A percentile compares a stretch with the other conserved stretches of the same genome.
These are phyloP conservation scores for Lagorchestes hirsutus DNA, from an alignment of 2,797 vertebrate genomes.

Conservation along the genomic window DNA sequence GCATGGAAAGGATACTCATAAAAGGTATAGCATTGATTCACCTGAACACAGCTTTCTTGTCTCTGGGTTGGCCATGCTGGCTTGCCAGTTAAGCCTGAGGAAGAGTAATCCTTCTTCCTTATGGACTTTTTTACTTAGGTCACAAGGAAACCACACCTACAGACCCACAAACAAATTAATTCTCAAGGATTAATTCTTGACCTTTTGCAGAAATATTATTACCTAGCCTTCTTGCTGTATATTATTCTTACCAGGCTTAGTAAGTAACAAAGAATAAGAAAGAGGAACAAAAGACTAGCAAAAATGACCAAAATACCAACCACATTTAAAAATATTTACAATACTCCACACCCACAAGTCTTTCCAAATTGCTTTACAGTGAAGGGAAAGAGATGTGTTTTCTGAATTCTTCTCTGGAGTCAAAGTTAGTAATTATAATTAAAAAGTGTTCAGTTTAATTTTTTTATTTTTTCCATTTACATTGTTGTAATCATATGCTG, in stretches of 20 bases:
- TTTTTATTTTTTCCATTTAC: not conserved
- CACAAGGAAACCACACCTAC: not conserved
- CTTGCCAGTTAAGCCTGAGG: not conserved
- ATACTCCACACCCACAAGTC: not conserved
- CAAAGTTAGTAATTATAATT: not conserved
- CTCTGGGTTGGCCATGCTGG: not conserved
- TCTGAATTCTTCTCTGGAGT: not conserved
- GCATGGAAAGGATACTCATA: not conserved
- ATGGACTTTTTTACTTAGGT: not conserved
- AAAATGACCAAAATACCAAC: not conserved
- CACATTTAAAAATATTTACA: not conserved
- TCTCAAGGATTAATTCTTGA: not conserved
- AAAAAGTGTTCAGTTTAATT: not conserved
- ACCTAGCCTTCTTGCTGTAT: not conserved
- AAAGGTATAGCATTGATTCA: not conserved
- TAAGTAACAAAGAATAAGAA: not conserved
- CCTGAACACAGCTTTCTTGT: not conserved
- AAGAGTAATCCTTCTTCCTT: not conserved
- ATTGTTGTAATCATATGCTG: not conserved
- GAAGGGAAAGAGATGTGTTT: not conserved
- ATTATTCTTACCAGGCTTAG: not conserved
- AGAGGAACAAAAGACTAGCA: not conserved
- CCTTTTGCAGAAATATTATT: not conserved
- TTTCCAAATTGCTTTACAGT: not conserved
- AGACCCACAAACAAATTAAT: not conserved